phyloP scores from a whole-genome alignment of 92 coral and sea anemone genomes.

The Bergia puertoricense region DNA sequence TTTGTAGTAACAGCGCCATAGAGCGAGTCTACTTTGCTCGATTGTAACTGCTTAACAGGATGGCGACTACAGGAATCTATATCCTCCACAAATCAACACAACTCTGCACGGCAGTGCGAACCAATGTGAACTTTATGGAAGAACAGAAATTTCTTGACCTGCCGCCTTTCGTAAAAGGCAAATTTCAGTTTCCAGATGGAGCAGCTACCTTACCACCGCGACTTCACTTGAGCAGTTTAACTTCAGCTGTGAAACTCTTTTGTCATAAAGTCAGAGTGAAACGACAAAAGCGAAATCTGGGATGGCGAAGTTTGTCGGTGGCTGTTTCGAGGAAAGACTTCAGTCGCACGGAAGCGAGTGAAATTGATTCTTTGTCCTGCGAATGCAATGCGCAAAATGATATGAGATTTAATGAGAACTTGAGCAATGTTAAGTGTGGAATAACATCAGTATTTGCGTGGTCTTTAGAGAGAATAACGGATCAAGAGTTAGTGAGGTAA shows the following conservation, averaged over 20 bases:
- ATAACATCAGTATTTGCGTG: constrained; percentile 70
- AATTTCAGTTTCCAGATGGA: constrained; percentile 73
- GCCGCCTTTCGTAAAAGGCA: constrained; percentile 64
- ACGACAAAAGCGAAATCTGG: constrained; percentile 46
- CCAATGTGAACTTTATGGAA: constrained; percentile 65
- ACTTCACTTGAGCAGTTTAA: constrained; percentile 71
- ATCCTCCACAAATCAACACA: constrained; percentile 92
- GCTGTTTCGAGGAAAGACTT: background rate
- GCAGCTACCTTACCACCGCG: constrained; percentile 77
- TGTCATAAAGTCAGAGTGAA: constrained; percentile 79
- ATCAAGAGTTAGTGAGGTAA: constrained; percentile 82
- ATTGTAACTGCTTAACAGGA: constrained; percentile 23
- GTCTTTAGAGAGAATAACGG: constrained; percentile 83
- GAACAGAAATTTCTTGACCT: constrained; percentile 67
- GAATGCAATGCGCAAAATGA: background rate
- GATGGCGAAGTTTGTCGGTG: constrained; percentile 53
- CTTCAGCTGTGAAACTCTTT: constrained; percentile 70
- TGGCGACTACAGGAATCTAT: constrained; percentile 96
- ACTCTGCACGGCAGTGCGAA: constrained; percentile 92
- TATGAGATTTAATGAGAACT: background rate
- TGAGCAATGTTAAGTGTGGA: constrained; percentile 7
- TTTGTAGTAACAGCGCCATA: background rate
- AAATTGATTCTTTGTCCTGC: background rate
- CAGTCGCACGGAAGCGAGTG: constrained; percentile 13
- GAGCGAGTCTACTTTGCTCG: background rate